A percentile compares a stretch with the other conserved stretches of the same genome.
phyloP scores from a whole-genome alignment of 2,888 invertebrate genomes.

The Apotomis turbidana region DNA sequence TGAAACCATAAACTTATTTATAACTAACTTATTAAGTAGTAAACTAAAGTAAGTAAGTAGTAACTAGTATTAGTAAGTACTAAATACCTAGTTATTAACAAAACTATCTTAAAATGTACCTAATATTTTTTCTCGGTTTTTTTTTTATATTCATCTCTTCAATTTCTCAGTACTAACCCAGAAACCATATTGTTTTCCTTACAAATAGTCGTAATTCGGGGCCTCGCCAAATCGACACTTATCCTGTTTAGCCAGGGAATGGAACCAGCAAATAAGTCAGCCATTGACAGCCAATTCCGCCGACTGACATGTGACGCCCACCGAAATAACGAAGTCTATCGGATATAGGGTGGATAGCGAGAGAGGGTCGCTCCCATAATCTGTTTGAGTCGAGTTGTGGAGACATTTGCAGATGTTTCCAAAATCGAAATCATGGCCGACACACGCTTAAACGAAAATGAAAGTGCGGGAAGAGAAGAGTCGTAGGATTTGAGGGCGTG shows the following conservation, averaged over 20 bases:
- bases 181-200: slow-evolving; percentile 9
- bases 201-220: slow-evolving; percentile 8
- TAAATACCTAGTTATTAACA: too few species aligned
- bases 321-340: slow-evolving; percentile 10
- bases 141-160: too few species aligned
- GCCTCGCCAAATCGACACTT: slow-evolving; percentile 18
- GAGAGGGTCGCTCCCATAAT: not conserved
- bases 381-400: not conserved
- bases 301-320: slow-evolving; percentile 15
- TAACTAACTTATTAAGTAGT: too few species aligned
- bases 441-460: too few species aligned
- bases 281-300: slow-evolving; percentile 19
- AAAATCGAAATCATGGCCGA: not conserved
- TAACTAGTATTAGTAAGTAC: too few species aligned
- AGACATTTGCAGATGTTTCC: not conserved
- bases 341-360: not conserved
- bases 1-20: too few species aligned
- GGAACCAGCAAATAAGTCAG: slow-evolving; percentile 20
- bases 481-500: too few species aligned
- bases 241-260: slow-evolving; percentile 5
- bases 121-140: too few species aligned
- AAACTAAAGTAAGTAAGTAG: too few species aligned
- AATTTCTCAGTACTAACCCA: too few species aligned
- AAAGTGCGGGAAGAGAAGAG: too few species aligned
- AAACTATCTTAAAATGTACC: too few species aligned